Conservation (phyloP, 2,797 vertebrate genomes). For the Cichlasoma orientale region DNA sequence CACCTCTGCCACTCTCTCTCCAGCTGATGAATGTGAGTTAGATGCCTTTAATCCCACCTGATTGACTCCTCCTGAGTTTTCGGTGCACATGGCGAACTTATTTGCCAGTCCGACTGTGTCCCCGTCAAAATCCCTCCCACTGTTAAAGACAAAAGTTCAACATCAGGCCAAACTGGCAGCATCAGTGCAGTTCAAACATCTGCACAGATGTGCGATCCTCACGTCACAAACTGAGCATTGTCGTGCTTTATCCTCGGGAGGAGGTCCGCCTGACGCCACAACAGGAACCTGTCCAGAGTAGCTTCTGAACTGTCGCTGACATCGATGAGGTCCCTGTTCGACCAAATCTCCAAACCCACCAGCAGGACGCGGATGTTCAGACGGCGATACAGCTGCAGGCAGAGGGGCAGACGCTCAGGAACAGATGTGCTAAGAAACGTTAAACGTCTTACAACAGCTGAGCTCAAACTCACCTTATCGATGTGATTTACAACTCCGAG, state of each 20-base stretch:
- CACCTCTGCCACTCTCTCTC: background rate
- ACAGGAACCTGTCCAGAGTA: constrained; percentile 85
- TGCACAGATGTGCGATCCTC: constrained; percentile 43
- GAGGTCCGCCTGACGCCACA: constrained; percentile 82
- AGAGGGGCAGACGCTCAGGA: background rate
- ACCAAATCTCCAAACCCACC: constrained; percentile 93
- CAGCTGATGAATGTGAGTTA: background rate
- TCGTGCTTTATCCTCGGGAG: constrained; percentile 79
- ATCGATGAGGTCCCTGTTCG: constrained; percentile 70
- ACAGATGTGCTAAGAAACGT: background rate
- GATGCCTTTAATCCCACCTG: constrained; percentile 78
- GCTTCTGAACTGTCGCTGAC: constrained; percentile 74
- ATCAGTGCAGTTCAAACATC: background rate
- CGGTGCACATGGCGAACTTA: constrained; percentile 87
- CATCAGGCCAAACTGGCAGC: background rate
- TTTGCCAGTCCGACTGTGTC: constrained; percentile 89
- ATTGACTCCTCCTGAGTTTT: constrained; percentile 85
- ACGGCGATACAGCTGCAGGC: constrained; percentile 84
- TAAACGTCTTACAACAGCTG: background rate
- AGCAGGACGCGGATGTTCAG: constrained; percentile 86
- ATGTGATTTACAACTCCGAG: constrained; percentile 87
- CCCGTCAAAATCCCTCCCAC: constrained; percentile 82
- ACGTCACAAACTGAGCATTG: constrained; percentile 93
- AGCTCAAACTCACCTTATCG: constrained; percentile 82
- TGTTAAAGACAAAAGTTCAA: constrained; percentile 54